Conservation (phyloP, 2,888 invertebrate genomes). For the Polydrusus tereticollis region DNA sequence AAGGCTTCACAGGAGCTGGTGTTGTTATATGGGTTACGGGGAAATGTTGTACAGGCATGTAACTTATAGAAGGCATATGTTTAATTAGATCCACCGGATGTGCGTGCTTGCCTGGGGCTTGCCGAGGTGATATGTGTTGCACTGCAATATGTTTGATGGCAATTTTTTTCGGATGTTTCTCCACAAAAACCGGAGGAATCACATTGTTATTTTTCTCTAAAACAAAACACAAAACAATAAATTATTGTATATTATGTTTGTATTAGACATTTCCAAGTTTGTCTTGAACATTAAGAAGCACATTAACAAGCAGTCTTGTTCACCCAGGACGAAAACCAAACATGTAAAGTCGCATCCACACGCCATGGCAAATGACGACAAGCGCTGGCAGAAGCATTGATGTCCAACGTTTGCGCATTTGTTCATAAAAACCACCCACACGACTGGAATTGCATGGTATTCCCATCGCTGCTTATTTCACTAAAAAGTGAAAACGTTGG, state of each 20-base stretch:
- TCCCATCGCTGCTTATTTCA: too few relatives aligned
- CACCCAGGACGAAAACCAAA: not conserved
- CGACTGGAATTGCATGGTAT: too few relatives aligned
- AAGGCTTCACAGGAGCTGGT: not conserved
- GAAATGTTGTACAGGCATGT: not conserved
- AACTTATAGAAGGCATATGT: not conserved
- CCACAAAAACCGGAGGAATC: not conserved
- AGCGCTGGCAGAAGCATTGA: too few relatives aligned
- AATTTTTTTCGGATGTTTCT: not conserved
- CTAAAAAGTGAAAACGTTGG: too few relatives aligned
- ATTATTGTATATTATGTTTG: not conserved
- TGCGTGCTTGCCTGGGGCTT: not conserved
- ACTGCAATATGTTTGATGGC: not conserved
- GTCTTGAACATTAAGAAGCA: constrained; percentile 1
- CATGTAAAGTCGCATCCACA: too few relatives aligned
- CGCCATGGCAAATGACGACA: too few relatives aligned
- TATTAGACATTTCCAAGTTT: not conserved
- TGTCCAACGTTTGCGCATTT: too few relatives aligned
- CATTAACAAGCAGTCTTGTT: not conserved
- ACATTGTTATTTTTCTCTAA: not conserved
- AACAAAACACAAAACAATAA: constrained; percentile 5
- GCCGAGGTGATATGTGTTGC: not conserved
- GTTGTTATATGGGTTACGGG: not conserved
- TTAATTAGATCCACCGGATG: not conserved
- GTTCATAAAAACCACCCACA: too few relatives aligned